These are phyloP conservation scores for Rallus limicola DNA, from an alignment of 2,113 vertebrate genomes.

Conservation along the genomic window DNA sequence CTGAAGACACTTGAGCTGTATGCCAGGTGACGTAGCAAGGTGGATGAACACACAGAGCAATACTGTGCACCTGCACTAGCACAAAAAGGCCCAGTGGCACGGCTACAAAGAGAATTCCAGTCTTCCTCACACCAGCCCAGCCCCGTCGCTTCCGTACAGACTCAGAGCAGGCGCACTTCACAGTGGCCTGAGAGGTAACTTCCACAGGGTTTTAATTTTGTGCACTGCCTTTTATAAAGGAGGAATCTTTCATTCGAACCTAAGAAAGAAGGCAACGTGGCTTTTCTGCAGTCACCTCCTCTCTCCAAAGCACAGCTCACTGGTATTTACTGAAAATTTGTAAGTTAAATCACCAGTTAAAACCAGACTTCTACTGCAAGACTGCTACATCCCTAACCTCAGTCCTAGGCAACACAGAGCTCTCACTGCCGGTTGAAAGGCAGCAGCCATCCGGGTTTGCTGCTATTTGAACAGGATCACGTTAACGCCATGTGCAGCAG, in stretches of 20 bases:
- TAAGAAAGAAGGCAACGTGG: not conserved
- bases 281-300: not conserved
- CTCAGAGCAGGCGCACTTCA: not conserved
- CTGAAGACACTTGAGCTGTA: not conserved
- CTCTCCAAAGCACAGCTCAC: not conserved
- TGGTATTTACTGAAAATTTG: not conserved
- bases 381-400: not conserved
- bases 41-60: not conserved
- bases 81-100: not conserved
- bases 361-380: not conserved
- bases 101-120: not conserved
- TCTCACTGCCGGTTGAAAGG: not conserved
- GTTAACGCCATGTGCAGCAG: not conserved
- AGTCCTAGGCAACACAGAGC: not conserved
- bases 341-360: not conserved
- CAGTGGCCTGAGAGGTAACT: not conserved
- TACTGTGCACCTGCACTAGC: not conserved
- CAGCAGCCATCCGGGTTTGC: not conserved
- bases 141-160: not conserved
- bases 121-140: not conserved
- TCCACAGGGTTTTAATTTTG: not conserved
- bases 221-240: not conserved
- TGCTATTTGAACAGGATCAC: constrained; percentile 19
- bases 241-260: not conserved
- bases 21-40: not conserved